Base-by-base conservation (phyloP, 1,140 invertebrate genomes). In the Danaus plexippus region DNA sequence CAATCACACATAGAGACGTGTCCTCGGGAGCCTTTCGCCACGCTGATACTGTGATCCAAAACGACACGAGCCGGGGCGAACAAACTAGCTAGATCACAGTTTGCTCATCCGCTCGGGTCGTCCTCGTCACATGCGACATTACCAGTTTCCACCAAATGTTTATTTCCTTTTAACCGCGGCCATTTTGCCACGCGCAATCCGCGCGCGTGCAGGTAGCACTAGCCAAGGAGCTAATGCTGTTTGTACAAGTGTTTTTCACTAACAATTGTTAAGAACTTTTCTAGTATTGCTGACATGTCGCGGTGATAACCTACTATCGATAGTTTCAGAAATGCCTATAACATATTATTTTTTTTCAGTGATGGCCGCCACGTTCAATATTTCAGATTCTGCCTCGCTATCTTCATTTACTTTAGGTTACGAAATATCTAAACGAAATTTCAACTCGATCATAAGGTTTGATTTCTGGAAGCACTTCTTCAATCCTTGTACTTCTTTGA, bases 11-110 rank as follows among this genome's bases (percentile, higher is more conserved):
- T 43, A 57, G 43, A 65, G 57, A 68, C 66, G 66, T 68, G 63
- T 60, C 54, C 45, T 15, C 18, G 46, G 32, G 12, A 32, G 15
- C 9, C 44, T 43, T 55, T 45, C 12, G 47, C 41, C 43, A 54
- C 55, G 71, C 51, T 55, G 69, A 61, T 52, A 58, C 11, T 51
- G 70, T 75, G 76, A 74, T 70, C 64, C 63, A 54, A 64, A 66
- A 72, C 80, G 83, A 88, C 86, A 80, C 84, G 85, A 88, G 85
- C 81, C 84, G 80, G 82, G 85, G 85, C 86, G 86, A 88, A 88
- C 86, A 88, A 88, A 88, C 86, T 88, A 73, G 67, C 68, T 61
- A 64, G 47, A 61, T 59, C 60, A 81, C 77, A 87, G 86, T 87
- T 81, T 88, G 85, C 78, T 85, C 86, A 85, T 71, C 86, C 80